A percentile compares a stretch with the other conserved stretches of the same genome.
phyloP scores from a whole-genome alignment of 2,113 vertebrate genomes.

The Dunckerocampus dactyliophorus region DNA sequence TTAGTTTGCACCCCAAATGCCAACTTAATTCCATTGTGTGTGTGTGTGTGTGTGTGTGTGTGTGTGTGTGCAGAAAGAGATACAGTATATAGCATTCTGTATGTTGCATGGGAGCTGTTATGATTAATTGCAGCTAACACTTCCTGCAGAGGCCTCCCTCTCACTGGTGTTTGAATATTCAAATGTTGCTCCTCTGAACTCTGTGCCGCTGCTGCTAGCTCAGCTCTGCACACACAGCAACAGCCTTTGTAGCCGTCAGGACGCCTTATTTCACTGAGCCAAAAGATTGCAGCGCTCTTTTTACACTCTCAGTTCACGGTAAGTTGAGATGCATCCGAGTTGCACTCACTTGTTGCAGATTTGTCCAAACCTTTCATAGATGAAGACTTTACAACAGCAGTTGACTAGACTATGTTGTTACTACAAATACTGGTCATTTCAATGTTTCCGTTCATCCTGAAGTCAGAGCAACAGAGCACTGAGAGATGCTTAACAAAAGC shows the following conservation, averaged over 20 bases:
- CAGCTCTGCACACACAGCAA: slow-evolving; percentile 6
- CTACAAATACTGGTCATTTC: not conserved
- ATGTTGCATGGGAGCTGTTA: slow-evolving; percentile 22
- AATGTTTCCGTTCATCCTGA: not conserved
- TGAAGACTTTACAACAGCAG: not conserved
- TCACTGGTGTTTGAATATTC: slow-evolving; percentile 62
- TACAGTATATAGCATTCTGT: not conserved
- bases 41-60: too few species aligned
- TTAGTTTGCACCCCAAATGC: slow-evolving; percentile 23
- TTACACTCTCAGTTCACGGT: slow-evolving; percentile 24
- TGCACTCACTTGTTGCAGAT: slow-evolving; percentile 14
- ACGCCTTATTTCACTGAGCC: too few species aligned
- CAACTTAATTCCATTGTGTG: slow-evolving; percentile 24
- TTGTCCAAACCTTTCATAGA: not conserved
- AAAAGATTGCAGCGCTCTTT: slow-evolving; percentile 4
- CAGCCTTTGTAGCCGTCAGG: slow-evolving; percentile 18
- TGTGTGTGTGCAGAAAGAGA: slow-evolving; percentile 3
- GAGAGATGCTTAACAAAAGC: slow-evolving; percentile 39
- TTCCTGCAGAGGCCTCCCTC: slow-evolving; percentile 23
- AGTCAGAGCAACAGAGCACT: slow-evolving; percentile 7
- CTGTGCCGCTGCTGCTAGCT: slow-evolving; percentile 3
- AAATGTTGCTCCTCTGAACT: slow-evolving; percentile 50
- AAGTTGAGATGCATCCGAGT: slow-evolving; percentile 28
- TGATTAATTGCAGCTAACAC: slow-evolving; percentile 43
- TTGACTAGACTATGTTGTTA: not conserved